Base-by-base conservation (phyloP, 2,888 invertebrate species). In the Ectemnius lituratus region DNA sequence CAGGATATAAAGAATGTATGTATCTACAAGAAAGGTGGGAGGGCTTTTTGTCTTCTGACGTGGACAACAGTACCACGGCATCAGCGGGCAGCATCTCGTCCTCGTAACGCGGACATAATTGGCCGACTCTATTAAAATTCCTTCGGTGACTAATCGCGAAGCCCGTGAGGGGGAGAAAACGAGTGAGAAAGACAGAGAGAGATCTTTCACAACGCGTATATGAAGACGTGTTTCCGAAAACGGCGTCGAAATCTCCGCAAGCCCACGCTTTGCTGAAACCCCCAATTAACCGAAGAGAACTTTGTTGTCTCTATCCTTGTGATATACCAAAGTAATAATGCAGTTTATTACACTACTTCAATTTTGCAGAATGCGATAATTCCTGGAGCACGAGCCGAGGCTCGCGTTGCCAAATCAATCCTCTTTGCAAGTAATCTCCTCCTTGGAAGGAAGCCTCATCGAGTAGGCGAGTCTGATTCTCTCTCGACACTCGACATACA, bases 81-180 rank as follows among this genome's bases (percentile, higher is more conserved):
- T 73, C 70, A 16, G 13, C 23, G 20, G 49, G 71, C 72, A 62
- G 71, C 72, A 65, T 79, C 61, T 79, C 52, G 67, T 64, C 52
- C 64, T 58, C 68, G 59, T 56, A 70, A 65, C 60, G 18, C 49
- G 14, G 62, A 65, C 70, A 78, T 80, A 78, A 81, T 76, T 78
- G 74, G 63, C 62, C 59, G 67, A 16, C 62, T 61, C 70, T 59
- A 66, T 76, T 80, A 71, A 77, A 77, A 81, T 77, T 75, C 77
- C 45, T 67, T 23, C 66, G 76, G 78, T 80, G 80, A 82, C 74
- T 79, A 75, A 78, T 78, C 68, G 8, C 37, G 37, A 37, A 8
- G 37, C 11, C 2, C 5, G 37, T 8, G 8, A 37, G 37, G 0
- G 37, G 11, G 37, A 18, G 49, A 20, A 20, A 20, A 20, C 20